phyloP scores from a whole-genome alignment of 2,888 invertebrate species.

The Ochropacha duplaris region DNA sequence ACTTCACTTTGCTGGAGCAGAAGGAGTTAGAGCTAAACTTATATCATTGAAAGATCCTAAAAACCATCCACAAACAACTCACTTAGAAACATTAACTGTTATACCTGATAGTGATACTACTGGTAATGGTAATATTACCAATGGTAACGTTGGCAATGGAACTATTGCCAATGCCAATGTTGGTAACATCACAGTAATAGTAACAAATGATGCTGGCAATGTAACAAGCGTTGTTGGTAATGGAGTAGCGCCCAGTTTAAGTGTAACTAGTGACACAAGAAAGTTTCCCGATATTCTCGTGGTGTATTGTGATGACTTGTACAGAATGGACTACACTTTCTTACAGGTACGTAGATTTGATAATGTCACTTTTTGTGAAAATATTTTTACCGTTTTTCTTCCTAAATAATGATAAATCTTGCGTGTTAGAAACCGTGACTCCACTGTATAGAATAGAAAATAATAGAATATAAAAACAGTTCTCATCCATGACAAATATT shows the following conservation, averaged over 20 bases:
- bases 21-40: conserved; percentile 60
- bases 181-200: conserved; percentile 12
- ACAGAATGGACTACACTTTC: conserved; percentile 86
- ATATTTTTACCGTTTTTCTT: too few relatives aligned
- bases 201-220: conserved; percentile 4
- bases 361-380: not conserved
- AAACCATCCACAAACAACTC: conserved; percentile 13
- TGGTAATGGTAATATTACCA: conserved; percentile 6
- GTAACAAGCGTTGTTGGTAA: conserved; percentile 12
- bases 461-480: too few relatives aligned
- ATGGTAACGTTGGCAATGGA: conserved; percentile 10
- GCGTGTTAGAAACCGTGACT: too few relatives aligned
- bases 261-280: conserved; percentile 20
- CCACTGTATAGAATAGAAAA: too few relatives aligned
- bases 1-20: conserved; percentile 72
- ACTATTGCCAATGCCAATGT: conserved; percentile 4
- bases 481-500: too few relatives aligned
- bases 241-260: conserved; percentile 14
- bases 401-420: too few relatives aligned
- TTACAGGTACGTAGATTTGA: conserved; percentile 77
- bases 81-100: conserved; percentile 41
- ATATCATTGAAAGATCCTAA: conserved; percentile 39
- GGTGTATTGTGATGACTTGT: conserved; percentile 84
- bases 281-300: conserved; percentile 66
- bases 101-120: conserved; percentile 34